phyloP scores from a whole-genome alignment of 2,797 vertebrate genomes.

The Enteromius argenteus region DNA sequence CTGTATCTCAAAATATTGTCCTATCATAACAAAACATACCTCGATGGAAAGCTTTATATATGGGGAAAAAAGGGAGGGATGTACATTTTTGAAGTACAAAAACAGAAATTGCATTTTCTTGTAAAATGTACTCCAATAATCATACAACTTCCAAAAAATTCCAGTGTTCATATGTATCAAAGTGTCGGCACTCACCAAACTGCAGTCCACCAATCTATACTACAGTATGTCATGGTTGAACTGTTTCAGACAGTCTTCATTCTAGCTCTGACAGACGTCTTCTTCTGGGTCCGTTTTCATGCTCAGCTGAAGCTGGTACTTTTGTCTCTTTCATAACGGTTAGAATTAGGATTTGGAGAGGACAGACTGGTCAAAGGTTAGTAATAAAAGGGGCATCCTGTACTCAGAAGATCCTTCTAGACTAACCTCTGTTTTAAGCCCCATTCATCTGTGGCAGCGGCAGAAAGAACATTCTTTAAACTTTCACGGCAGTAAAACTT shows the following conservation, averaged over 20 bases:
- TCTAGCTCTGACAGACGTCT: constrained; percentile 41
- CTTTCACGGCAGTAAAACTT: constrained; percentile 59
- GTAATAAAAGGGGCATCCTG: constrained; percentile 42
- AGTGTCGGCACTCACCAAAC: background rate
- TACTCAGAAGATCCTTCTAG: constrained; percentile 20
- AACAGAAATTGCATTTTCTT: background rate
- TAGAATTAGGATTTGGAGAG: constrained; percentile 43
- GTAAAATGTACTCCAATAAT: background rate
- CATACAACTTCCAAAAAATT: background rate
- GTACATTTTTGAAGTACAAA: background rate
- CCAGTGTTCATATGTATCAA: background rate
- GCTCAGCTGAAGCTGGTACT: constrained; percentile 35
- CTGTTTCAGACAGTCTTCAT: constrained; percentile 41
- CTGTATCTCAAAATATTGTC: too few species aligned
- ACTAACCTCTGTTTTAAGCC: constrained; percentile 46
- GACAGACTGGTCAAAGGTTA: constrained; percentile 45
- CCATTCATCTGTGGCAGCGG: constrained; percentile 28
- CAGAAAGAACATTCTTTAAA: constrained; percentile 55
- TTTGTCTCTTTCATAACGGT: constrained; percentile 43
- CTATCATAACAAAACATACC: too few species aligned
- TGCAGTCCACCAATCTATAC: background rate
- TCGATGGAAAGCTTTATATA: too few species aligned
- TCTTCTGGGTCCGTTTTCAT: constrained; percentile 44
- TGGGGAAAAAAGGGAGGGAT: too few species aligned
- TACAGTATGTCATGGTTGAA: constrained; percentile 38